phyloP scores from a whole-genome alignment of 1,140 invertebrate genomes.

The Lordiphosa stackelbergi region DNA sequence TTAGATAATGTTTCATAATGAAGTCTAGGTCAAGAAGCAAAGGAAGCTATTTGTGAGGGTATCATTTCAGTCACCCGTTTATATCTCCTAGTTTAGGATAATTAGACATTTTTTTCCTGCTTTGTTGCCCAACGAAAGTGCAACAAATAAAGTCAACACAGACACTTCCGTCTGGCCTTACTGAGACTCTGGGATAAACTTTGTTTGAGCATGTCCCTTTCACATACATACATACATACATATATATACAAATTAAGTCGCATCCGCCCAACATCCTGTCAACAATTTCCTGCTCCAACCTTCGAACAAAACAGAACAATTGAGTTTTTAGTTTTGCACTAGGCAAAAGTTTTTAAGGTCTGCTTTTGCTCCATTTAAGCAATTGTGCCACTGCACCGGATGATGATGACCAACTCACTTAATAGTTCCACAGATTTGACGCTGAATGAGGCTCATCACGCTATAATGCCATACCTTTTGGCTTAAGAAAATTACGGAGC shows the following conservation, averaged over 20 bases:
- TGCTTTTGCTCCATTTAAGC: constrained; percentile 48
- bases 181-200: constrained; percentile 27
- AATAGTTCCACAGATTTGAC: constrained; percentile 33
- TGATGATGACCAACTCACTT: constrained; percentile 16
- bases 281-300: constrained; percentile 53
- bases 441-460: constrained; percentile 70
- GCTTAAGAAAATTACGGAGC: constrained; percentile 52
- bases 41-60: too few relatives aligned
- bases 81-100: constrained; percentile 31
- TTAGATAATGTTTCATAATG: constrained; percentile 29
- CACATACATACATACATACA: constrained; percentile 27
- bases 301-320: constrained; percentile 48
- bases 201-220: constrained; percentile 30
- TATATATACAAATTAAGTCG: constrained; percentile 56
- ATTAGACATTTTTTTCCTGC: constrained; percentile 59
- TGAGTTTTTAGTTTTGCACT: constrained; percentile 50
- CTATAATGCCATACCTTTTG: constrained; percentile 55
- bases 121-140: constrained; percentile 16
- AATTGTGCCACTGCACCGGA: constrained; percentile 17
- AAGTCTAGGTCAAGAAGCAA: constrained; percentile 31
- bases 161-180: constrained; percentile 30
- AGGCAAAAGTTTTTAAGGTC: constrained; percentile 46
- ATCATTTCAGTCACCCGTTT: too few relatives aligned
- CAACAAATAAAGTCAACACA: constrained; percentile 53
- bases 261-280: constrained; percentile 65